Evolutionary conservation across 2,888 invertebrate genomes (phyloP).

Genomic region (Andrena bicolor): DNA sequence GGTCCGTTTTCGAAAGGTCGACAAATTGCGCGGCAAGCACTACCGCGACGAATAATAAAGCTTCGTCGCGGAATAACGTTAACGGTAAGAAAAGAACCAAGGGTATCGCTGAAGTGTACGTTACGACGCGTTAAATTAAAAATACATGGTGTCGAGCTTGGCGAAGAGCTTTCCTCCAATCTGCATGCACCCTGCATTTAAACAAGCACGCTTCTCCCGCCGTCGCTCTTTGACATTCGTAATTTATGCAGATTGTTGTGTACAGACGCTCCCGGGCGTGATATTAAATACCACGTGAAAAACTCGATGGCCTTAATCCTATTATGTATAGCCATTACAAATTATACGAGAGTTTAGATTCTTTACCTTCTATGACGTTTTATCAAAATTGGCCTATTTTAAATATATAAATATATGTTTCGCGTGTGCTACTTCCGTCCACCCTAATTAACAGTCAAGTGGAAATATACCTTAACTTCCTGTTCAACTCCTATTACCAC

Average conservation of each 20-base stretch:
- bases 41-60: background rate
- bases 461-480: slow-evolving; percentile 67
- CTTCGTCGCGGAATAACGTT: background rate
- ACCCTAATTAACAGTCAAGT: slow-evolving; percentile 57
- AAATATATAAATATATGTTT: slow-evolving; percentile 80
- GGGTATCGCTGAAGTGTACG: background rate
- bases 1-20: slow-evolving; percentile 8
- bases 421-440: slow-evolving; percentile 67
- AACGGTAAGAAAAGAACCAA: slow-evolving; percentile 12
- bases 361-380: slow-evolving; percentile 73
- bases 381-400: slow-evolving; percentile 80
- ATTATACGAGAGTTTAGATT: slow-evolving; percentile 70
- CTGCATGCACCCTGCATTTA: slow-evolving; percentile 56
- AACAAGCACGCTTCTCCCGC: slow-evolving; percentile 43
- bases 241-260: slow-evolving; percentile 44
- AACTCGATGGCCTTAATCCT: slow-evolving; percentile 64
- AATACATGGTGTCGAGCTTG: slow-evolving; percentile 30
- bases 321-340: slow-evolving; percentile 73
- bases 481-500: slow-evolving; percentile 67
- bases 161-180: slow-evolving; percentile 43
- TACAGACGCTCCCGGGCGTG: slow-evolving; percentile 52
- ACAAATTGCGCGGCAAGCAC: background rate
- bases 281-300: slow-evolving; percentile 60
- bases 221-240: slow-evolving; percentile 28
- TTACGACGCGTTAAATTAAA: slow-evolving; percentile 31